Conservation (phyloP, 2,797 vertebrate genomes). For the Lepilemur septentrionalis region DNA sequence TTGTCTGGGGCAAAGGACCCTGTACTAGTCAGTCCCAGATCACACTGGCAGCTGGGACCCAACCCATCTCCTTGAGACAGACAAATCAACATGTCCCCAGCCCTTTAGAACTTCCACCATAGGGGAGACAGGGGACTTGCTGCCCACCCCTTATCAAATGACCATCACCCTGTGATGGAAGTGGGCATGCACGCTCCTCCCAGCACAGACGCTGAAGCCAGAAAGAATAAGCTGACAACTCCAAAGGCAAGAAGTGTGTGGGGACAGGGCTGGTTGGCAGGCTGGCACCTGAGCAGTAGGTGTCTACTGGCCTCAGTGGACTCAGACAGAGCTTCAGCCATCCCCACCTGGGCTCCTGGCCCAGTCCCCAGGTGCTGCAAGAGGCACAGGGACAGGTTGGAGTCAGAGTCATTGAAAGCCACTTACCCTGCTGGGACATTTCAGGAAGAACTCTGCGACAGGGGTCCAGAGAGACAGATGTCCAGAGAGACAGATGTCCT, state of each 20-base stretch:
- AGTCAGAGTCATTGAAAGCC: neutral
- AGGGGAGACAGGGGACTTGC: neutral
- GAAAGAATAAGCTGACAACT: neutral
- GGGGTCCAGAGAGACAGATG: neutral
- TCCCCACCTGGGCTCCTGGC: neutral
- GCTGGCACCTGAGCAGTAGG: neutral
- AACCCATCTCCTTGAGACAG: neutral
- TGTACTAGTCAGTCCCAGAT: neutral
- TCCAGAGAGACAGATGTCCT: neutral
- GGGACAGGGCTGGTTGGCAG: neutral
- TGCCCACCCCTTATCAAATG: neutral
- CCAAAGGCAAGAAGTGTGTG: neutral
- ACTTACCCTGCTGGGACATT: neutral
- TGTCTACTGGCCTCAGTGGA: neutral
- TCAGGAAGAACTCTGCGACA: neutral
- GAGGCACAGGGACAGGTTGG: neutral
- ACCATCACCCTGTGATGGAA: neutral
- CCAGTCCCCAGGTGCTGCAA: neutral
- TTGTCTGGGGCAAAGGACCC: neutral
- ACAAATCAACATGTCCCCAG: neutral
- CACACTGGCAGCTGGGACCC: neutral
- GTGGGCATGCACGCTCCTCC: neutral
- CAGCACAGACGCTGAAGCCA: neutral
- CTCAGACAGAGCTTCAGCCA: neutral
- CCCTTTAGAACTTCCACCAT: neutral